Percentiles rank a stretch among this genome's conserved stretches.
Evolutionary conservation across 2,797 vertebrate genomes (phyloP).

Genomic region (Sebastes umbrosus): DNA sequence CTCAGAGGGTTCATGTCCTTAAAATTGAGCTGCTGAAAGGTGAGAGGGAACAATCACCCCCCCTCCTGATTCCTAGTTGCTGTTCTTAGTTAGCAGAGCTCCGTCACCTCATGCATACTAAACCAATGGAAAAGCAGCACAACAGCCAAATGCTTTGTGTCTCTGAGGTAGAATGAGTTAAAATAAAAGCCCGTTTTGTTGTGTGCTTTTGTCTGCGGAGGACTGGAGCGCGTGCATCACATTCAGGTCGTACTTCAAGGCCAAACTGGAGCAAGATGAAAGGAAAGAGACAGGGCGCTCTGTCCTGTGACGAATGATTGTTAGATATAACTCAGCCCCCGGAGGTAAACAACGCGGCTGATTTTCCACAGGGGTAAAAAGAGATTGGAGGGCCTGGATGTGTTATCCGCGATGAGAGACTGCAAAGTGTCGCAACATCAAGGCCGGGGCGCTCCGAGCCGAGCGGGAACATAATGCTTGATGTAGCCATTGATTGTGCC

Average conservation of each 20-base stretch:
- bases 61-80: constrained; percentile 56
- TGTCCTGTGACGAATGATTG: constrained; percentile 66
- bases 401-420: constrained; percentile 42
- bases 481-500: constrained; percentile 15
- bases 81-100: constrained; percentile 46
- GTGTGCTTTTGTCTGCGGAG: constrained; percentile 30
- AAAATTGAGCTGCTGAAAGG: constrained; percentile 55
- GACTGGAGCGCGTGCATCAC: constrained; percentile 16
- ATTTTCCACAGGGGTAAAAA: constrained; percentile 48
- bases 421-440: constrained; percentile 30
- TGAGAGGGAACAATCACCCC: constrained; percentile 67
- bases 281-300: constrained; percentile 34
- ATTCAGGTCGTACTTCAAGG: constrained; percentile 67
- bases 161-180: constrained; percentile 37
- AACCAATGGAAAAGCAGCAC: constrained; percentile 19
- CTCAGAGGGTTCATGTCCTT: constrained; percentile 15
- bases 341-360: constrained; percentile 63
- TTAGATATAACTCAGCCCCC: constrained; percentile 54
- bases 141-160: constrained; percentile 48
- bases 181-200: constrained; percentile 61
- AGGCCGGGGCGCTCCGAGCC: constrained; percentile 1
- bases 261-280: constrained; percentile 72
- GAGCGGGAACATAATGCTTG: background rate
- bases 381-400: constrained; percentile 45
- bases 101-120: constrained; percentile 60